phyloP scores from a whole-genome alignment of 2,797 vertebrate genomes.

The Galaxias olidus region DNA sequence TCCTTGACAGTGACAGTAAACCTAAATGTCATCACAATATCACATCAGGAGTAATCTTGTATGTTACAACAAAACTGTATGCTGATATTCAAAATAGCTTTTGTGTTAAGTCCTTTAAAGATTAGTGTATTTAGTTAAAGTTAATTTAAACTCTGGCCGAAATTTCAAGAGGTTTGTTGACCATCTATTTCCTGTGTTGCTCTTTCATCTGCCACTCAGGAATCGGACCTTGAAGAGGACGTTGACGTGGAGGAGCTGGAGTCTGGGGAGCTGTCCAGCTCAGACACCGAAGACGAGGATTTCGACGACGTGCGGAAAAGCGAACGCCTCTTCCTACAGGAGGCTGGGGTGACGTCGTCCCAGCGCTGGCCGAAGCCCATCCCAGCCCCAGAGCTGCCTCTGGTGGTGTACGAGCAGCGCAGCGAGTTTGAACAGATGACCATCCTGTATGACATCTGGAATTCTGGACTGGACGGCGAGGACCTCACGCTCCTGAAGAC shows the following conservation, averaged over 20 bases:
- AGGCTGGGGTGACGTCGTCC: constrained; percentile 63
- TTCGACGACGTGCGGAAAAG: constrained; percentile 78
- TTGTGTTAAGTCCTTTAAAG: too few relatives aligned
- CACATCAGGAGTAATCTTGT: too few relatives aligned
- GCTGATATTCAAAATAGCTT: too few relatives aligned
- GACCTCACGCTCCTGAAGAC: constrained; percentile 92
- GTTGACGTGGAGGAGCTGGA: constrained; percentile 82
- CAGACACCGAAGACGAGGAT: constrained; percentile 71
- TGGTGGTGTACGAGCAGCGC: constrained; percentile 73
- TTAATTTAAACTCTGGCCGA: too few relatives aligned
- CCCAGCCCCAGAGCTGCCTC: background rate
- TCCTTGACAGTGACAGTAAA: too few relatives aligned
- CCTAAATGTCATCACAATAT: too few relatives aligned
- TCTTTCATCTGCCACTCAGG: constrained; percentile 42
- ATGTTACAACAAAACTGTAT: too few relatives aligned
- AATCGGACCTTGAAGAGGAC: constrained; percentile 71
- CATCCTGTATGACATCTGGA: constrained; percentile 98
- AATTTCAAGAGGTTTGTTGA: too few relatives aligned
- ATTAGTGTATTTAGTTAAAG: too few relatives aligned
- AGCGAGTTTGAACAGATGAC: constrained; percentile 98
- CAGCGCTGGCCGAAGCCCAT: constrained; percentile 57
- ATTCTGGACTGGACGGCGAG: constrained; percentile 94
- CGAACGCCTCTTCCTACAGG: constrained; percentile 78
- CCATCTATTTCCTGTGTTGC: background rate
- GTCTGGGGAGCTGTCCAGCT: constrained; percentile 77